Evolutionary conservation across 1,140 invertebrate species (phyloP).

Genomic region (Trypoxylus dichotomus): DNA sequence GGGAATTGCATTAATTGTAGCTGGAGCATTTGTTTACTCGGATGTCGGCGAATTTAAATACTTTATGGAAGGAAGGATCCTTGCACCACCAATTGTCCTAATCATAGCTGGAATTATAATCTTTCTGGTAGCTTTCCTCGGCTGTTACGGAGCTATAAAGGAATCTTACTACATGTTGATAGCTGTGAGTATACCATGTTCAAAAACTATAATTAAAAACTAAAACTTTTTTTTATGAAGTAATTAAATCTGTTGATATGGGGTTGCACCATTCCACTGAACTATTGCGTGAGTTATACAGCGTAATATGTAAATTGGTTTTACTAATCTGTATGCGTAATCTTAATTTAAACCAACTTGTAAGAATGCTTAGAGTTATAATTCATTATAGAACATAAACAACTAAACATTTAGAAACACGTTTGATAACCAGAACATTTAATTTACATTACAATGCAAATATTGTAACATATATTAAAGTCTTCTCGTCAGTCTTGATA

Average conservation of each 20-base stretch:
- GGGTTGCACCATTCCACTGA: neutral
- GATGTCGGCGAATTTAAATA: slow-evolving; percentile 61
- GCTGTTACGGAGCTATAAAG: slow-evolving; percentile 73
- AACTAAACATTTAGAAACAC: no score
- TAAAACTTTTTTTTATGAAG: no score
- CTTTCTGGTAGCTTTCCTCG: slow-evolving; percentile 72
- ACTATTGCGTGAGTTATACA: neutral
- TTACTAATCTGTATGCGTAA: neutral
- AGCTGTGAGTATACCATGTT: slow-evolving; percentile 57
- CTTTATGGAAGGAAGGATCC: slow-evolving; percentile 62
- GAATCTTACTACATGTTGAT: slow-evolving; percentile 69
- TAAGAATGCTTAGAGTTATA: neutral
- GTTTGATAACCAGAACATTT: no score
- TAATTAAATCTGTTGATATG: no score
- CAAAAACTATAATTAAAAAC: no score
- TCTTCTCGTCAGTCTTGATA: no score
- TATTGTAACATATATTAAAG: no score
- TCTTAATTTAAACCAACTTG: neutral
- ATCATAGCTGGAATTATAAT: slow-evolving; percentile 70
- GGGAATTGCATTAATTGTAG: slow-evolving; percentile 62
- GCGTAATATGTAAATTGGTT: neutral
- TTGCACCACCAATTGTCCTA: slow-evolving; percentile 62
- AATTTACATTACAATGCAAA: no score
- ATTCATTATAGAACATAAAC: no score
- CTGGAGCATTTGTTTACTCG: slow-evolving; percentile 59